phyloP scores from a whole-genome alignment of 2,113 vertebrate genomes.

The Prietella phreatophila region DNA sequence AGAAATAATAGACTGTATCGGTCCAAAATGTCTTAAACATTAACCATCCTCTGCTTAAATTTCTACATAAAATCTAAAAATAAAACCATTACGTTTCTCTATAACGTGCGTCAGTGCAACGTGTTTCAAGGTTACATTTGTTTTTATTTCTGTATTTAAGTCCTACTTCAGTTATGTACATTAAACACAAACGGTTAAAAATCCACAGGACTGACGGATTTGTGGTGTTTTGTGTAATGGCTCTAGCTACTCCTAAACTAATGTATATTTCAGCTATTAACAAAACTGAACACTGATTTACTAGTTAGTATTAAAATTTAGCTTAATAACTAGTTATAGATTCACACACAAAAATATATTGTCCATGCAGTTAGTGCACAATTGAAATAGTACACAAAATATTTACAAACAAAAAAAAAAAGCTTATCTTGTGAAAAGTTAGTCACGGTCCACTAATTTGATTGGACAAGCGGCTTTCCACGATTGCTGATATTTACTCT shows the following conservation, averaged over 20 bases:
- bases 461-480: background rate
- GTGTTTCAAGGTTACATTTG: background rate
- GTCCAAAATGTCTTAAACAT: background rate
- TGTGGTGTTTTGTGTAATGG: background rate
- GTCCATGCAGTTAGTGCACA: background rate
- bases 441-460: background rate
- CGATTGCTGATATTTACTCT: background rate
- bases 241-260: background rate
- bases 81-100: background rate
- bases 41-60: background rate
- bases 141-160: background rate
- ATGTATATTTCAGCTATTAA: too few relatives aligned
- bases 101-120: background rate
- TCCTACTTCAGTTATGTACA: background rate
- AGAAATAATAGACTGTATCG: background rate
- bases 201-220: background rate
- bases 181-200: background rate
- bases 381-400: background rate
- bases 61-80: background rate
- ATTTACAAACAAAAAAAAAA: background rate
- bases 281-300: background rate
- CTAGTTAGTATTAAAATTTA: background rate
- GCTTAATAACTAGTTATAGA: too few relatives aligned
- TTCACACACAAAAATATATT: background rate
- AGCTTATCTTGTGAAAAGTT: background rate